Evolutionary conservation across 2,113 vertebrate genomes (phyloP), one percentile per base, ranked within the genome.

Genomic region (Bubo bubo): DNA sequence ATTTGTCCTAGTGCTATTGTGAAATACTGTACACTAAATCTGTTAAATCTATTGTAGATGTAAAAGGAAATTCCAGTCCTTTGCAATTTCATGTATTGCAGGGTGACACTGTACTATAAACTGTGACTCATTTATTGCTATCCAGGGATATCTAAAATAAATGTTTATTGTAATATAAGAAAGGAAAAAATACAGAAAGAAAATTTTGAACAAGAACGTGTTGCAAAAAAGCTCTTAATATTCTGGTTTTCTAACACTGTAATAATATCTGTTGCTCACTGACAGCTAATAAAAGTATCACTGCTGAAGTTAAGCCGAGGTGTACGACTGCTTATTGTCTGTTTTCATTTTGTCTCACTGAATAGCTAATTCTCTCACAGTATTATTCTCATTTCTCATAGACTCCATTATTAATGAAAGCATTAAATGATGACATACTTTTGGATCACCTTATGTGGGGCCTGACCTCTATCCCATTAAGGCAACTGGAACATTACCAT

Each of bases 291-390:
- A 39, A 23, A 94, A 93, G 34, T 70, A 76, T 88, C 82, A n/a
- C 52, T 79, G 62, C 49, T 96, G 75, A 93, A 96, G 81, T 96
- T 94, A 94, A 88, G 30, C 82, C 79, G 94, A 86, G 43, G 68
- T 77, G 12, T 49, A 34, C 1, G 0, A 80, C 41, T 74, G 60
- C 50, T 86, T 47, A 41, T 66, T 76, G 74, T 55, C 87, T 88
- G 41, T 95, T 96, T 98, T 92, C 28, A 74, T 94, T 95, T 96
- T 94, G 20, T 95, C 90, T 68, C 85, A 81, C 27, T 56, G 41
- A 70, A 76, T 66, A 93, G 83, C 49, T 87, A 84, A 35, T 96
- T 95, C 35, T 79, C 68, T 96, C 60, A 88, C 63, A 50, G 27
- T 27, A 56, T 59, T 81, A 85, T 28, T 23, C 39, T 88, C 4